Evolutionary conservation across 1,140 invertebrate genomes (phyloP), one percentile per base, ranked within the genome.

Genomic region (Heliconius eleuchia): DNA sequence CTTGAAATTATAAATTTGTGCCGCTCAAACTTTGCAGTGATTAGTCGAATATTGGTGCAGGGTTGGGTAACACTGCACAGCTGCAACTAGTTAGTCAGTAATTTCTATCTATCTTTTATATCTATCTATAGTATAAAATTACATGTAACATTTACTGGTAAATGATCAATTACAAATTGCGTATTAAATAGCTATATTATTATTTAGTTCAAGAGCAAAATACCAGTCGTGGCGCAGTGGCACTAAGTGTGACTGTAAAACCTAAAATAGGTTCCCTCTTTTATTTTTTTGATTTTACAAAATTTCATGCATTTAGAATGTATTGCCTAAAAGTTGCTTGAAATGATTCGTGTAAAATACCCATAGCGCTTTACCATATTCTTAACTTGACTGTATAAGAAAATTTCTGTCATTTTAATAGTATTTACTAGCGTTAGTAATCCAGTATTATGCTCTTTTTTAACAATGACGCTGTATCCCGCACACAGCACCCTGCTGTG

Each of bases 1-100:
- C 79, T 83, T 83, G 71, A 76, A 73, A 55, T 83, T 76, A 83
- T 83, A 72, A 79, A 83, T 83, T 83, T 57, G 78, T 18, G 39
- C 77, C 55, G 50, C 77, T 73, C 77, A 73, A 42, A 42, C 72
- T 74, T 27, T n/a, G 39, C 74, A 72, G n/a, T 74, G 71, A 73
- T 80, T 76, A 79, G 23, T 76, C 72, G 23, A 66, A 73, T 76
- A 74, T 42, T 42, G 73, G 55, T 42, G 55, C 78, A 71, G 66
- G 42, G 60, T 79, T 79, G 70, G n/a, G 73, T 79, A 79, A 78
- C 71, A 79, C 60, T 71, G 50, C 50, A 52, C 66, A 60, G 42
- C 37, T 71, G 73, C 77, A 74, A 79, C 74, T 52, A 52, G 60
- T 71, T 79, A 55, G n/a, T 74, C 74, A 57, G 23, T 23, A 3